These are phyloP conservation scores for Aphyosemion australe DNA, from an alignment of 2,113 vertebrate genomes.

Conservation along the genomic window DNA sequence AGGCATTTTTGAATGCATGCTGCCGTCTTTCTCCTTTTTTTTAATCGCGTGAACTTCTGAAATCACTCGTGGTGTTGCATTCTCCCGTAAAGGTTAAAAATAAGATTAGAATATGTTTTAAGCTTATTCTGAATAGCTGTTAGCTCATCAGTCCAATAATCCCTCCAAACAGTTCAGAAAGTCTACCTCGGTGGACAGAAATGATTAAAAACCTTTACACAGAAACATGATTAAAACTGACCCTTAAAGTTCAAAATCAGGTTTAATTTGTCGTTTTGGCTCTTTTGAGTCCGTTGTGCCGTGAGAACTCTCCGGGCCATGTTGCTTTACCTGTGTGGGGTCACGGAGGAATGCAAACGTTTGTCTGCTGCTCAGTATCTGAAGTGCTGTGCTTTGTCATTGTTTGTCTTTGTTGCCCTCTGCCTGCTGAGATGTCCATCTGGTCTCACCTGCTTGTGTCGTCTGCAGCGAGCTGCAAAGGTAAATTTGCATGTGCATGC, in stretches of 20 bases:
- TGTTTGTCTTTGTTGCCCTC: constrained; percentile 58
- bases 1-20: no score
- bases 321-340: background rate
- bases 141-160: background rate
- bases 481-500: constrained; percentile 71
- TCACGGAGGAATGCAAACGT: constrained; percentile 50
- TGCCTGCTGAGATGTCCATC: constrained; percentile 67
- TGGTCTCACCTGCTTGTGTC: constrained; percentile 73
- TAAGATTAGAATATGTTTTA: background rate
- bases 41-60: no score
- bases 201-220: background rate
- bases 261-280: constrained; percentile 19
- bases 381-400: constrained; percentile 58
- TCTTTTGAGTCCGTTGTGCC: constrained; percentile 53
- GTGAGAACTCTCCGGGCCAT: constrained; percentile 14
- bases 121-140: background rate
- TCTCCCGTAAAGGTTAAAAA: no score
- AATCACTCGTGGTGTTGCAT: no score
- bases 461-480: constrained; percentile 66
- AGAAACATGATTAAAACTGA: background rate
- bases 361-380: constrained; percentile 66
- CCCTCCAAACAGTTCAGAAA: background rate
- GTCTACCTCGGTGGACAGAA: background rate
- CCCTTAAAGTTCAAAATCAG: background rate
- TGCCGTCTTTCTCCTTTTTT: no score